Conservation (phyloP, 2,113 vertebrate genomes). For the Gnathonemus longibarbis region DNA sequence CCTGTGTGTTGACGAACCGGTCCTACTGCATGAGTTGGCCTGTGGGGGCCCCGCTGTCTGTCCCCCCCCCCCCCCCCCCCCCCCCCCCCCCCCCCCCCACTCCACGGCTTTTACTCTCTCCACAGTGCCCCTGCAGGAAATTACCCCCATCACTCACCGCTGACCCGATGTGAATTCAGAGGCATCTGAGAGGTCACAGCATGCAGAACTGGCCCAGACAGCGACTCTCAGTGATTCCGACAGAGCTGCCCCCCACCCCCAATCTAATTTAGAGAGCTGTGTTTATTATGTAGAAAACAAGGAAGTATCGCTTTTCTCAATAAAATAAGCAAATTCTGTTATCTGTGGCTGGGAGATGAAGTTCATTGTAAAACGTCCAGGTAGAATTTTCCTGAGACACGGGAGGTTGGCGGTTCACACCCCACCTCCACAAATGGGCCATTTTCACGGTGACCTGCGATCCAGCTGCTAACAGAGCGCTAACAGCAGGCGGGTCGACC, state of each 20-base stretch:
- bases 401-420: not conserved
- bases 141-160: slow-evolving; percentile 7
- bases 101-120: not conserved
- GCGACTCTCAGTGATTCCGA: not conserved
- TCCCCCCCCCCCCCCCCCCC: too few species aligned
- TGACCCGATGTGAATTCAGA: not conserved
- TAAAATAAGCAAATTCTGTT: not conserved
- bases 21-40: not conserved
- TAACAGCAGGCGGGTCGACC: slow-evolving; percentile 6
- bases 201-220: not conserved
- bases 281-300: not conserved
- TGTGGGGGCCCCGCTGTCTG: not conserved
- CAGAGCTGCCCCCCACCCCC: not conserved
- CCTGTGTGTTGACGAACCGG: not conserved
- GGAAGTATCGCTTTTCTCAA: not conserved
- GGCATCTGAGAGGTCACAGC: not conserved
- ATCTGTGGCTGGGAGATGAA: not conserved
- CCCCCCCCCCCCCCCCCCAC: too few species aligned
- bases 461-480: not conserved
- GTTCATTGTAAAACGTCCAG: not conserved
- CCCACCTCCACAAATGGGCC: not conserved
- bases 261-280: not conserved
- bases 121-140: not conserved
- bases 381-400: not conserved
- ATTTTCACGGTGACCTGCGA: not conserved